Evolutionary conservation across 2,797 vertebrate genomes (phyloP), one percentile per base, ranked within the genome.

Genomic region (Miichthys miiuy): DNA sequence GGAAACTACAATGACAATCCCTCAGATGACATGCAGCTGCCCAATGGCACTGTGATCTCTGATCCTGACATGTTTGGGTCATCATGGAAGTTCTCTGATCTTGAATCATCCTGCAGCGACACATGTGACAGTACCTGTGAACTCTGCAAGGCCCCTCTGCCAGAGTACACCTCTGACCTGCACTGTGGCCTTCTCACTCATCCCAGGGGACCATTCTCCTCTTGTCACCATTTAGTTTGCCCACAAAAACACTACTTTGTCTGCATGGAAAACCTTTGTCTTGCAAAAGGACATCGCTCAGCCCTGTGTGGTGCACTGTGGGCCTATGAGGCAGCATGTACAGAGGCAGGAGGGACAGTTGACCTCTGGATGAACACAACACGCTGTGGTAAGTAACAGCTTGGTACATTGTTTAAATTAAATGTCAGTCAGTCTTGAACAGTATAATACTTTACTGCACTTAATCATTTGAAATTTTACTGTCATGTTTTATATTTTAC

Each of bases 131-230:
- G 60, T 4, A 51, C 41, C 34, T 82, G 72, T 81, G 27, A 79
- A 54, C 42, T 20, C 18, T 86, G 71, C 66, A 30, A 0, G 8
- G 51, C 48, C 3, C 34, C 41, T n/a, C 4, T 56, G 38, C 41
- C 50, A 1, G 54, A 48, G 27, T 83, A 83, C n/a, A 68, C 60
- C 10, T 81, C 79, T 9, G 46, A 63, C 16, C n/a, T 44, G 38
- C 82, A 65, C 57, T 90, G 92, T 66, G 81, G 87, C 11, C 7
- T 91, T 58, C 58, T 91, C n/a, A 70, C 62, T 0, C 56, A 75
- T 61, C 70, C 74, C 16, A 51, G 3, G 0, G 78, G 88, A 27
- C 75, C 73, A 0, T 91, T 94, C n/a, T 68, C 34, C 5, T 46
- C 68, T 60, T 82, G 77, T 78, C 68, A 88, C 5, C 3, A 51